phyloP scores from a whole-genome alignment of 2,113 vertebrate species.

The Zapus hudsonius region DNA sequence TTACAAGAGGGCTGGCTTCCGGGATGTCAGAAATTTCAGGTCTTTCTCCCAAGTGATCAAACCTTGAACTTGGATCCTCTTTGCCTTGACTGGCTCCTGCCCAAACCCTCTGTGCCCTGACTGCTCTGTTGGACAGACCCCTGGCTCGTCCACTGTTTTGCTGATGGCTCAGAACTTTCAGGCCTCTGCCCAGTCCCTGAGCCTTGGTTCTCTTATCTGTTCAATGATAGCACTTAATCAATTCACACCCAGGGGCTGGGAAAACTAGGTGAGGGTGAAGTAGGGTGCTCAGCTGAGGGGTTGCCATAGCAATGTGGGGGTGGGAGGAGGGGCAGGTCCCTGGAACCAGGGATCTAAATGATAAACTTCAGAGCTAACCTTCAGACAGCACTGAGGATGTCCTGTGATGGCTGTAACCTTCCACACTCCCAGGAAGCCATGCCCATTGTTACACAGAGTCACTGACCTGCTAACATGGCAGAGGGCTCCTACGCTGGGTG shows the following conservation, averaged over 20 bases:
- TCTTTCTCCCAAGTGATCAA: not conserved
- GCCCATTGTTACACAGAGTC: not conserved
- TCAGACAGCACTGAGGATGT: not conserved
- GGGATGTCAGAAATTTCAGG: not conserved
- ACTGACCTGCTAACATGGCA: no score
- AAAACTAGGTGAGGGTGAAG: not conserved
- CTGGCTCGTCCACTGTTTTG: not conserved
- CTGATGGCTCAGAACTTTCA: not conserved
- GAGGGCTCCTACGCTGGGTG: accelerated
- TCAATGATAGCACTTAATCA: not conserved
- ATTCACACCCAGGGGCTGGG: not conserved
- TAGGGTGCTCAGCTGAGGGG: not conserved
- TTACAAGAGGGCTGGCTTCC: no score
- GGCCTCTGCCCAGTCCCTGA: not conserved
- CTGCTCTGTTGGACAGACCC: not conserved
- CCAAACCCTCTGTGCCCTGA: not conserved
- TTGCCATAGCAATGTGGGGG: no score
- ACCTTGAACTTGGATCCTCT: not conserved
- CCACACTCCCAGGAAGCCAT: not conserved
- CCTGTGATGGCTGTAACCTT: accelerated
- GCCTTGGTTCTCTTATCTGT: not conserved
- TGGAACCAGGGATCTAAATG: not conserved
- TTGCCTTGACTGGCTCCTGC: not conserved
- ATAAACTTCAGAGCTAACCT: accelerated
- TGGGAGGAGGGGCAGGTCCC: not conserved